Evolutionary conservation across 30 jellyfish, hydroid and myxozoan species (phyloP).

Genomic region (Aurelia aurita complex sp. Pacific): DNA sequence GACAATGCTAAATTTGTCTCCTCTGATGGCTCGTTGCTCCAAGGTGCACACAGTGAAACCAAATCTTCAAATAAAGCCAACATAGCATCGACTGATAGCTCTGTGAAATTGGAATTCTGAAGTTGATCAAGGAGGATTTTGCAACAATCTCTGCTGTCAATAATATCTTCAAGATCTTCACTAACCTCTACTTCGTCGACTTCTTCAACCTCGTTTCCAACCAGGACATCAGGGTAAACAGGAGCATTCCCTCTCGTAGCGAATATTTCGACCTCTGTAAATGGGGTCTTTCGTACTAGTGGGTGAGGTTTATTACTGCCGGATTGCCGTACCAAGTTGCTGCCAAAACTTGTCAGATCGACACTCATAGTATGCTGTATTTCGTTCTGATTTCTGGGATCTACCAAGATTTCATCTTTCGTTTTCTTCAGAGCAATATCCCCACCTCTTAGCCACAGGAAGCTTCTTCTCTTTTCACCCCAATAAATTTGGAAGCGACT

Average conservation of each 20-base stretch:
- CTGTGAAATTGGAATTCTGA: too few species aligned
- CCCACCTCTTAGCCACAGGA: slow-evolving; percentile 26
- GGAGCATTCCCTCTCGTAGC: slow-evolving; percentile 3
- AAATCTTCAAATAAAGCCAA: too few species aligned
- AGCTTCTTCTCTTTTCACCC: not conserved
- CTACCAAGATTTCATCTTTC: not conserved
- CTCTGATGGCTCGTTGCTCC: too few species aligned
- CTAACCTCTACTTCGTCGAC: not conserved
- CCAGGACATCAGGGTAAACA: slow-evolving; percentile 16
- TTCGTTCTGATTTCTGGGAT: not conserved
- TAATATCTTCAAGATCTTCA: not conserved
- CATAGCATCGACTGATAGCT: too few species aligned
- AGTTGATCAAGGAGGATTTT: not conserved
- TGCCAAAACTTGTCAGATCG: slow-evolving; percentile 23
- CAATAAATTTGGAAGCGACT: slow-evolving; percentile 28
- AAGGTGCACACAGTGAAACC: too few species aligned
- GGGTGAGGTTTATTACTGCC: slow-evolving; percentile 23
- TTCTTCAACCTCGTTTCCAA: not conserved
- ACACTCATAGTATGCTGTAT: slow-evolving; percentile 19
- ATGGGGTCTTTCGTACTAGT: slow-evolving; percentile 16
- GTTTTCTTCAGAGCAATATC: not conserved
- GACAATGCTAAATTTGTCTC: too few species aligned
- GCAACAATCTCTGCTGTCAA: slow-evolving; percentile 5
- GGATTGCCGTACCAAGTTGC: not conserved
- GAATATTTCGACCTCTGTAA: slow-evolving; percentile 11